Evolutionary conservation across 2,888 invertebrate species (phyloP).

Genomic region (Yponomeuta evonymella): DNA sequence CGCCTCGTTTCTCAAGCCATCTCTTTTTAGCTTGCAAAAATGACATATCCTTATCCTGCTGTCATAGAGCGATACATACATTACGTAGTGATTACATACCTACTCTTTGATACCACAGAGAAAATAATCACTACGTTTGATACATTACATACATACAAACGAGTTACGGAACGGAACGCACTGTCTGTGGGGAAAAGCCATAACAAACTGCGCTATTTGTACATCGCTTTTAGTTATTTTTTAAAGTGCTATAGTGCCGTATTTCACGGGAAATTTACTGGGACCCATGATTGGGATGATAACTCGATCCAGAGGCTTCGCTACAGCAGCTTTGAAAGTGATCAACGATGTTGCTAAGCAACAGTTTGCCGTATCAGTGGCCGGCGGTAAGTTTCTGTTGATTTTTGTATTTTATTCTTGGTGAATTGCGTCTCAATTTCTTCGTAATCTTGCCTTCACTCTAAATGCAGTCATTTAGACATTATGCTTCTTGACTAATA

Average conservation of each 20-base stretch:
- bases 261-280: neutral
- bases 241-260: neutral
- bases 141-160: too few relatives aligned
- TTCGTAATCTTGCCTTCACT: too few relatives aligned
- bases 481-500: too few relatives aligned
- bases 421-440: neutral
- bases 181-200: neutral
- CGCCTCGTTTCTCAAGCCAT: neutral
- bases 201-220: neutral
- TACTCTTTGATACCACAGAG: too few relatives aligned
- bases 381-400: constrained; percentile 38
- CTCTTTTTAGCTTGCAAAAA: neutral
- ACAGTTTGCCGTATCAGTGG: constrained; percentile 55
- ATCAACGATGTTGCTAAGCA: constrained; percentile 68
- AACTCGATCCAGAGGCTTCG: constrained; percentile 57
- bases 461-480: too few relatives aligned
- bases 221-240: neutral
- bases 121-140: too few relatives aligned
- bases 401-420: neutral
- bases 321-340: constrained; percentile 55
- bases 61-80: neutral
- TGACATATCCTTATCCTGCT: neutral
- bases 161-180: neutral
- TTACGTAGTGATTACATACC: too few relatives aligned
- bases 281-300: constrained; percentile 49